These are phyloP conservation scores for Zapus hudsonius DNA, from an alignment of 2,113 vertebrate species.

Conservation along the genomic window DNA sequence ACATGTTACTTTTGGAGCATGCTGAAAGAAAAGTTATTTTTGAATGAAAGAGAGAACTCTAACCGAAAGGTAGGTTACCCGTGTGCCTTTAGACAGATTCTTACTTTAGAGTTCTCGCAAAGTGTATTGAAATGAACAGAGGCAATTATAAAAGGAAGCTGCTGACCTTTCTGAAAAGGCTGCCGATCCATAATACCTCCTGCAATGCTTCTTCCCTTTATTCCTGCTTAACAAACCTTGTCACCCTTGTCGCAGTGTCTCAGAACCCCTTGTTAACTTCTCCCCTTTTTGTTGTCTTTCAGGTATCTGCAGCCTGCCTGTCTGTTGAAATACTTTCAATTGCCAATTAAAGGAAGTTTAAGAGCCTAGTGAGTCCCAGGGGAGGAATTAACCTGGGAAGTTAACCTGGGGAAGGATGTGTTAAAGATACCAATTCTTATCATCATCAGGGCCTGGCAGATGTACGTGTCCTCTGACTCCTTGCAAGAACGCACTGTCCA, in stretches of 20 bases:
- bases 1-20: not conserved
- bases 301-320: conserved; percentile 56
- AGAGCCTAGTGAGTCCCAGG: conserved; percentile 41
- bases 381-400: conserved; percentile 77
- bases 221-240: conserved; percentile 84
- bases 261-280: conserved; percentile 82
- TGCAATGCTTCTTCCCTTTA: conserved; percentile 78
- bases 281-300: conserved; percentile 72
- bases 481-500: too few relatives aligned
- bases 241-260: conserved; percentile 78
- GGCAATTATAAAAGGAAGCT: conserved; percentile 77
- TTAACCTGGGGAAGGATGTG: conserved; percentile 75
- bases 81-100: conserved; percentile 55
- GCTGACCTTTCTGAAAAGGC: conserved; percentile 83
- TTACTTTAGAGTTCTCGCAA: conserved; percentile 61
- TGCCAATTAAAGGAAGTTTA: conserved; percentile 71
- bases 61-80: conserved; percentile 8
- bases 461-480: conserved; percentile 12
- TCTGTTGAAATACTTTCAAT: conserved; percentile 65
- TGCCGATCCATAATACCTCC: conserved; percentile 81
- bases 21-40: conserved; percentile 40
- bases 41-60: conserved; percentile 49
- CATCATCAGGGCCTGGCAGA: not conserved
- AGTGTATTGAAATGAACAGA: conserved; percentile 76
- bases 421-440: conserved; percentile 40